Base-by-base conservation (phyloP, 2,888 invertebrate genomes). In the Leptinotarsa tumamoca region DNA sequence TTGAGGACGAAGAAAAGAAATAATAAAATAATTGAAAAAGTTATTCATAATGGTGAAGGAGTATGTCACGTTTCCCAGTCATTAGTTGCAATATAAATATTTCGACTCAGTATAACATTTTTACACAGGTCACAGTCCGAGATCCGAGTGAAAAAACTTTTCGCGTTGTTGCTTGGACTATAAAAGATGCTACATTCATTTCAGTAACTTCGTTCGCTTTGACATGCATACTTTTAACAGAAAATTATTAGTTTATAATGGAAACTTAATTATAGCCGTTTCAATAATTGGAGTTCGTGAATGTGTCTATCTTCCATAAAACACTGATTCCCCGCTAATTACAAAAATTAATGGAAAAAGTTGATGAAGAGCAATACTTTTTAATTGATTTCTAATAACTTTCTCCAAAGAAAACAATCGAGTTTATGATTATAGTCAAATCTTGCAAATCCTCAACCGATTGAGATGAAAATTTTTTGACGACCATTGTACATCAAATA, bases 161-260 rank as follows among this genome's bases (percentile, higher is more conserved):
- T 43, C 43, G 3, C 7, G 14, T 58, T 23, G 3, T 13, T 17
- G 23, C 17, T 56, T 69, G 66, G 50, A 74, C 71, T 71, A 74
- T 77, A 74, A 74, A 77, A 58, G 58, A 73, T 67, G 76, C 72
- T 72, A n/a, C 76, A 76, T 73, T 51, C 70, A 76, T 71, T 73
- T 61, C 68, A 63, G 63, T 63, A 63, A 63, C 63, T 27, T 33
- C 15, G 63, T 23, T 63, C 33, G 33, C 17, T 63, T n/a, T 33
- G n/a, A n/a, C 63, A 63, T 63, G 63, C 63, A 63, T 10, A 63
- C 43, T 63, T 63, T 63, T 43, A 33, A 63, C 17, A n/a, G 43
- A 63, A 63, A 33, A 63, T 43, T 63, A 63, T 63, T 63, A 63
- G 43, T 63, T 63, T 10, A 63, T 13, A 63, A 63, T 63, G 63